Evolutionary conservation across 2,888 invertebrate genomes (phyloP).

Genomic region (Hemithea aestivaria): DNA sequence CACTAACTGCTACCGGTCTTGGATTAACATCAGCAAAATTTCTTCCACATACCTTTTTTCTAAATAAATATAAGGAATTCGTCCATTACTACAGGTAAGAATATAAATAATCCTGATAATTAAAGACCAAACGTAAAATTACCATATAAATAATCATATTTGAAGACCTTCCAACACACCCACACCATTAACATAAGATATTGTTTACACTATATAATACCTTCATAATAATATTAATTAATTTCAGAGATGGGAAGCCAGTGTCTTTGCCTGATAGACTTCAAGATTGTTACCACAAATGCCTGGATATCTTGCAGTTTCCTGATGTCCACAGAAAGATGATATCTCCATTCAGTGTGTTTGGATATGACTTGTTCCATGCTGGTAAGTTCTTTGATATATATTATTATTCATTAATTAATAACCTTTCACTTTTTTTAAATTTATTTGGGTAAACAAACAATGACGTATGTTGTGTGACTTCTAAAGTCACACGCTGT

Average conservation of each 20-base stretch:
- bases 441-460: too few relatives aligned
- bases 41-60: constrained; percentile 80
- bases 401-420: neutral
- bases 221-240: constrained; percentile 2
- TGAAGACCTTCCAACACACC: too few relatives aligned
- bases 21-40: constrained; percentile 54
- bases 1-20: constrained; percentile 53
- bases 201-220: too few relatives aligned
- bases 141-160: too few relatives aligned
- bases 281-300: constrained; percentile 71
- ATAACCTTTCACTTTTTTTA: too few relatives aligned
- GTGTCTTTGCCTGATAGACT: constrained; percentile 75
- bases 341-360: constrained; percentile 83
- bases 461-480: too few relatives aligned
- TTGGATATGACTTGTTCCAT: constrained; percentile 86
- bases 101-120: too few relatives aligned
- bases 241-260: constrained; percentile 79
- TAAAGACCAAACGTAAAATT: too few relatives aligned
- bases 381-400: constrained; percentile 72
- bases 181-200: too few relatives aligned
- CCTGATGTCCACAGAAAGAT: constrained; percentile 64
- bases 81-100: constrained; percentile 81
- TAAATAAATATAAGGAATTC: constrained; percentile 80
- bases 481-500: too few relatives aligned
- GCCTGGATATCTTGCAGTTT: constrained; percentile 80